A percentile compares a stretch with the other conserved stretches of the same genome.
phyloP scores from a whole-genome alignment of 2,797 vertebrate species.

The Adelosebastes latens region DNA sequence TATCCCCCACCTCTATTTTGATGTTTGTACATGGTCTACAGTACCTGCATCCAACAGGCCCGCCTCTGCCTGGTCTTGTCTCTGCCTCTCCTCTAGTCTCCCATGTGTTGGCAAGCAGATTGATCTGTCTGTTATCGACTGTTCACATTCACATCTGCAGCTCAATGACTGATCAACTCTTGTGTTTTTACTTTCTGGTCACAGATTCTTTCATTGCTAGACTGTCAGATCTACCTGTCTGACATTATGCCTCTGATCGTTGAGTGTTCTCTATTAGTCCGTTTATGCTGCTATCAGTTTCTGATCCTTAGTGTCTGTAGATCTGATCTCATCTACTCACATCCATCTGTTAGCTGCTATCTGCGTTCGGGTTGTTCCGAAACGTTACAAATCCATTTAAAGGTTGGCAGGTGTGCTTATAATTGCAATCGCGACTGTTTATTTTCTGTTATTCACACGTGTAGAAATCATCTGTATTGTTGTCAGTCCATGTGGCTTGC shows the following conservation, averaged over 20 bases:
- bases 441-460: slow-evolving; percentile 41
- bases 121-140: background rate
- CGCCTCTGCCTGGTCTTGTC: background rate
- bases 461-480: slow-evolving; percentile 28
- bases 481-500: slow-evolving; percentile 9
- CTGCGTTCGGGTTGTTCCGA: slow-evolving; percentile 10
- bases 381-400: slow-evolving; percentile 49
- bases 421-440: slow-evolving; percentile 49
- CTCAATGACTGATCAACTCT: slow-evolving; percentile 5
- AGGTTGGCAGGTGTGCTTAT: slow-evolving; percentile 51
- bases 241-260: slow-evolving; percentile 11
- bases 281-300: slow-evolving; percentile 8
- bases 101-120: background rate
- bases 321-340: slow-evolving; percentile 26
- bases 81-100: background rate
- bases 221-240: background rate
- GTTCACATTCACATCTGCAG: background rate
- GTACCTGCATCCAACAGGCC: background rate
- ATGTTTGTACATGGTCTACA: background rate
- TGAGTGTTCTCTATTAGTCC: background rate
- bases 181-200: slow-evolving; percentile 1
- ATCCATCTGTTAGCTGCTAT: slow-evolving; percentile 42
- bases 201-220: background rate
- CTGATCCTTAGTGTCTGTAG: slow-evolving; percentile 11
- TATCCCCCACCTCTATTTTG: background rate